Evolutionary conservation across 2,113 vertebrate genomes (phyloP).

Genomic region (Osmerus eperlanus): DNA sequence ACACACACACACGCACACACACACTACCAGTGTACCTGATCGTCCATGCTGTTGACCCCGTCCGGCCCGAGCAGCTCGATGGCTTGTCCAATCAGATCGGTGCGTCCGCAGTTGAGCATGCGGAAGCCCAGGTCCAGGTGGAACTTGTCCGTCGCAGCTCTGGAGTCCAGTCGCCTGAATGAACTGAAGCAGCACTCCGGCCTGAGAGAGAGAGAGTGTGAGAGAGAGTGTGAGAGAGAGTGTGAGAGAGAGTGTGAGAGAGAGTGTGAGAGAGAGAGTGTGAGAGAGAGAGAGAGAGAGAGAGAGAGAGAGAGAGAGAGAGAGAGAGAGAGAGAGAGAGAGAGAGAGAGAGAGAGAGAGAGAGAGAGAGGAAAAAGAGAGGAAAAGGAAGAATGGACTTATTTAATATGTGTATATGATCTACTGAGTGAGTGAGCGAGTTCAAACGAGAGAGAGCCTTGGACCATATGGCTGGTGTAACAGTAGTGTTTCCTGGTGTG

Average conservation of each 20-base stretch:
- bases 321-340: background rate
- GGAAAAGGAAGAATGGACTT: no score
- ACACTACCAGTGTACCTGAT: constrained; percentile 77
- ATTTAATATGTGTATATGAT: no score
- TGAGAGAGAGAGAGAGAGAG: no score
- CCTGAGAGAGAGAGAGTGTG: constrained; percentile 60
- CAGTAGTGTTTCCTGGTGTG: background rate
- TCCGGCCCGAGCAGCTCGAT: constrained; percentile 86
- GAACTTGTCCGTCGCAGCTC: constrained; percentile 90
- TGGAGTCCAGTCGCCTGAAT: constrained; percentile 91
- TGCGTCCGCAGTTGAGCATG: constrained; percentile 96
- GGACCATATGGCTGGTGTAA: background rate
- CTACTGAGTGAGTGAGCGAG: background rate
- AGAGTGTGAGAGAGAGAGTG: background rate
- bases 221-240: constrained; percentile 1
- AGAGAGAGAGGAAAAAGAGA: background rate
- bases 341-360: no score
- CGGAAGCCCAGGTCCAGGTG: constrained; percentile 94
- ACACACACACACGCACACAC: background rate
- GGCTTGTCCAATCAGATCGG: constrained; percentile 92
- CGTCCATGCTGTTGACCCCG: constrained; percentile 95
- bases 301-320: background rate
- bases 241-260: background rate
- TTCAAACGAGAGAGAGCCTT: background rate
- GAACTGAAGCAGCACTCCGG: constrained; percentile 95